Evolutionary conservation across 2,113 vertebrate species (phyloP).

Genomic region (Lonchura striata): DNA sequence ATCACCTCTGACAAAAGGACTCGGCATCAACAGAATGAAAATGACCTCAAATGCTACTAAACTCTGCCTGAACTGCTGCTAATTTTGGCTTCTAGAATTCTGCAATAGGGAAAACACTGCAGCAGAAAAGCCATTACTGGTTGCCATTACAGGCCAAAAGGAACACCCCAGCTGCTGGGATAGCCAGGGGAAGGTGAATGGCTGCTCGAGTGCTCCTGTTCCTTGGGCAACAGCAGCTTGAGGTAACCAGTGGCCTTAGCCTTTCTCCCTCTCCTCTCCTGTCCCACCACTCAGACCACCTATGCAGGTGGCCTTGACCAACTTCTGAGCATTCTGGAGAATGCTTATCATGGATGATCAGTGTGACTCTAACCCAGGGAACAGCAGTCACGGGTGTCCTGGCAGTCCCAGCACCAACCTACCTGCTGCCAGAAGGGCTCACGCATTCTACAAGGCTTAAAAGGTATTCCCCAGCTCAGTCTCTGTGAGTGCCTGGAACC

Average conservation of each 20-base stretch:
- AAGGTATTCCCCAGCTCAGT: background rate
- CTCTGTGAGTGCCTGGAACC: background rate
- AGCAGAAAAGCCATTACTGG: background rate
- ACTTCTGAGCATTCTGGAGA: background rate
- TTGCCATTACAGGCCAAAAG: background rate
- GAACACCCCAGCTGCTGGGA: background rate
- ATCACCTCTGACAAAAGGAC: background rate
- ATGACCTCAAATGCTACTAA: background rate
- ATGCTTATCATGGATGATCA: rapidly evolving
- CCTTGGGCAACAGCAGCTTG: rapidly evolving
- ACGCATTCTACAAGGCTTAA: background rate
- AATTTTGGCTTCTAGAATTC: background rate
- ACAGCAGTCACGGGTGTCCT: background rate
- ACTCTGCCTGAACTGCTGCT: slow-evolving; percentile 35
- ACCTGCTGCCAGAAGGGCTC: background rate
- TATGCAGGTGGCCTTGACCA: rapidly evolving
- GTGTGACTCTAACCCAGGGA: rapidly evolving
- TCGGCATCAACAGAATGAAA: background rate
- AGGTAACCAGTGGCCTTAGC: background rate
- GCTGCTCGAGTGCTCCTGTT: background rate
- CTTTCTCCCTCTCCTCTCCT: background rate
- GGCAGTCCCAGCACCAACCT: background rate
- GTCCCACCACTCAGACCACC: background rate
- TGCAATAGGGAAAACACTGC: background rate
- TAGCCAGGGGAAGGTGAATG: rapidly evolving